A percentile compares a stretch with the other conserved stretches of the same genome.
Evolutionary conservation across 2,113 vertebrate species (phyloP).

Genomic region (Megaceryle maxima): DNA sequence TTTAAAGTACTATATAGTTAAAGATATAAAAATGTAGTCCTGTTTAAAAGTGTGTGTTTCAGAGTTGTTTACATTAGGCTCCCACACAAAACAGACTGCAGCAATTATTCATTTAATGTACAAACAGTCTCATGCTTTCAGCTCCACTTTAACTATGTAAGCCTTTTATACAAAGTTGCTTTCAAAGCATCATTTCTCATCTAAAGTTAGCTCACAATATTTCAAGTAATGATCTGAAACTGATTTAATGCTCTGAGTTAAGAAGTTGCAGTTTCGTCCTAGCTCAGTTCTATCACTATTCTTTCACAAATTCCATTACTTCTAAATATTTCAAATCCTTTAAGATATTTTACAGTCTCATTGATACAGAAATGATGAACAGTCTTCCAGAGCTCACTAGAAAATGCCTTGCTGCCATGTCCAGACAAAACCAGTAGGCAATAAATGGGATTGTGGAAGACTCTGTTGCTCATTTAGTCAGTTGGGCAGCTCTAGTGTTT

Average conservation of each 20-base stretch:
- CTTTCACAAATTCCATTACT: not conserved
- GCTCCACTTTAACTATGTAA: not conserved
- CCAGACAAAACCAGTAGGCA: not conserved
- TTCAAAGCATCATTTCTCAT: not conserved
- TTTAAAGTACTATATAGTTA: not conserved
- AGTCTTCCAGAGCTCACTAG: not conserved
- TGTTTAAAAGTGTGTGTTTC: not conserved
- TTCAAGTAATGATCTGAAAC: not conserved
- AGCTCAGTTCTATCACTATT: not conserved
- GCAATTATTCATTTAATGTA: not conserved
- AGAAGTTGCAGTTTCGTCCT: not conserved
- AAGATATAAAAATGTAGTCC: not conserved
- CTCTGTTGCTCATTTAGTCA: not conserved
- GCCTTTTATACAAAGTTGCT: not conserved
- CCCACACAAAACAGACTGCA: not conserved
- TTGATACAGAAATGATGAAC: not conserved
- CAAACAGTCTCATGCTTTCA: not conserved
- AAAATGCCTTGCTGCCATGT: not conserved
- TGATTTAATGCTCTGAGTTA: not conserved
- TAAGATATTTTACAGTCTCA: not conserved
- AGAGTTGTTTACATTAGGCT: not conserved
- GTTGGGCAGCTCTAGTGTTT: no score
- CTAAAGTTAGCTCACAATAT: not conserved
- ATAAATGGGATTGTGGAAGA: not conserved
- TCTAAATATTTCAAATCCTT: not conserved